phyloP scores from a whole-genome alignment of 2,888 invertebrate species.

The Idaea straminata region DNA sequence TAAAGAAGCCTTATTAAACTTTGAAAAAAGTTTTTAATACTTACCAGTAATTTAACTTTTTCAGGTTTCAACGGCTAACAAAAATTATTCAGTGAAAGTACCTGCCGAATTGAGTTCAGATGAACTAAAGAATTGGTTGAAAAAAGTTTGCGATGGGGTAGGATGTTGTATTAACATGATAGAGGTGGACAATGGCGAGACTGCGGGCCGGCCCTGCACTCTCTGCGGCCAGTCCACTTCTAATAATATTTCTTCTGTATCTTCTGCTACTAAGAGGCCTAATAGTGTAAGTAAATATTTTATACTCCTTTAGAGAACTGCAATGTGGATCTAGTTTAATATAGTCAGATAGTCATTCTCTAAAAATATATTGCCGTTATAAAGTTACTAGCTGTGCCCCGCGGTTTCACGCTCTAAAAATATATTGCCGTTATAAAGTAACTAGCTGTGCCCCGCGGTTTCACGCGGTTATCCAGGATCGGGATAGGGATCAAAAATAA shows the following conservation, averaged over 20 bases:
- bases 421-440: too few species aligned
- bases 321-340: too few species aligned
- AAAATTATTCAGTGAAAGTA: conserved; percentile 79
- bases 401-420: too few species aligned
- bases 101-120: conserved; percentile 70
- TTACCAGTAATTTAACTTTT: conserved; percentile 21
- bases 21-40: too few species aligned
- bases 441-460: too few species aligned
- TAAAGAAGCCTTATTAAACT: too few species aligned
- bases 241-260: conserved; percentile 46
- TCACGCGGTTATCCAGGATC: too few species aligned
- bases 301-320: too few species aligned
- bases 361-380: too few species aligned
- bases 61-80: conserved; percentile 62
- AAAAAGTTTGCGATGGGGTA: conserved; percentile 70
- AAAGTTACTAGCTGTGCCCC: too few species aligned
- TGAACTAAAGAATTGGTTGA: conserved; percentile 76
- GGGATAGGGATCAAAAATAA: too few species aligned
- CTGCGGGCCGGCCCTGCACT: conserved; percentile 64
- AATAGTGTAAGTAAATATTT: conserved; percentile 49
- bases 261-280: conserved; percentile 53
- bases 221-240: conserved; percentile 69
- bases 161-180: conserved; percentile 81
- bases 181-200: conserved; percentile 69
- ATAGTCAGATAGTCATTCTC: too few species aligned